These are phyloP conservation scores for Scomber scombrus DNA, from an alignment of 2,113 vertebrate species.

Conservation along the genomic window DNA sequence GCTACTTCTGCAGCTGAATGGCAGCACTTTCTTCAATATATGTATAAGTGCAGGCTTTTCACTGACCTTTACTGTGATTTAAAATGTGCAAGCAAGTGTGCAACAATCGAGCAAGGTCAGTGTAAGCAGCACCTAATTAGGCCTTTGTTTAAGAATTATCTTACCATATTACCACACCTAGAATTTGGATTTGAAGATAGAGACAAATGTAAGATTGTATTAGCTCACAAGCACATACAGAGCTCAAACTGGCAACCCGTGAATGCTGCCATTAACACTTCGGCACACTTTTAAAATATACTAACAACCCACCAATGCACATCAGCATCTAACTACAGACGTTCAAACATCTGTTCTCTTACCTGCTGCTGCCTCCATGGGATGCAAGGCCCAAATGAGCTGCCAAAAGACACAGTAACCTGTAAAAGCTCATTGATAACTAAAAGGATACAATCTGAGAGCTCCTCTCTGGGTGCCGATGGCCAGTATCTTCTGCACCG, in stretches of 20 bases:
- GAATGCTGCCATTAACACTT: slow-evolving; percentile 1
- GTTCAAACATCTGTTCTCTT: slow-evolving; percentile 59
- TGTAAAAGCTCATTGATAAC: slow-evolving; percentile 36
- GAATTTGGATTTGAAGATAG: not conserved
- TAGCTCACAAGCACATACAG: not conserved
- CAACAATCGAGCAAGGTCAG: not conserved
- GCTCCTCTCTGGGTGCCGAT: slow-evolving; percentile 96
- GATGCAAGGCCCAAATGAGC: slow-evolving; percentile 27
- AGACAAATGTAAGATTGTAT: not conserved
- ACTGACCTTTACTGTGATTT: not conserved
- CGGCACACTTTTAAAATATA: slow-evolving; percentile 19
- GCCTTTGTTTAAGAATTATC: not conserved
- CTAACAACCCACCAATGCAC: slow-evolving; percentile 23
- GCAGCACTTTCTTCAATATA: not conserved
- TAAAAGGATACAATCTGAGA: slow-evolving; percentile 98
- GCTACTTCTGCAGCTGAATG: slow-evolving; percentile 4
- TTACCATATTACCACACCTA: not conserved
- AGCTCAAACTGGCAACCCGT: not conserved
- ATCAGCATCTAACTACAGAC: slow-evolving; percentile 33
- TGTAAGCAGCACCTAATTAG: not conserved
- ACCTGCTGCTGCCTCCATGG: slow-evolving; percentile 62
- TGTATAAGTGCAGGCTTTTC: not conserved
- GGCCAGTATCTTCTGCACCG: slow-evolving; percentile 99
- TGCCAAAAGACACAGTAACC: slow-evolving; percentile 16
- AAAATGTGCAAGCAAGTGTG: not conserved